Conservation (phyloP, 2,113 vertebrate species). For the Capra hircus region DNA sequence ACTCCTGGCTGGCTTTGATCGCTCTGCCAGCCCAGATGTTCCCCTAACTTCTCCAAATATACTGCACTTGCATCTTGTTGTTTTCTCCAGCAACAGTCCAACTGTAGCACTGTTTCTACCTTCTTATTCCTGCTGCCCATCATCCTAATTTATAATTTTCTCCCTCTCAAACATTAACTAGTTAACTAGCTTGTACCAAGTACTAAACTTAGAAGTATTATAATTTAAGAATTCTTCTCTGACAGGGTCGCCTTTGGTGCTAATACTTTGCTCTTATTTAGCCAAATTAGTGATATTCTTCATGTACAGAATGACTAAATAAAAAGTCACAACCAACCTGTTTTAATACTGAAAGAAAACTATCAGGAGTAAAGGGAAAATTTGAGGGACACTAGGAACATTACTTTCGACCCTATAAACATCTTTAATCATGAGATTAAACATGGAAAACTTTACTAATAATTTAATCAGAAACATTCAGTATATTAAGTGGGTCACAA, state of each 20-base stretch:
- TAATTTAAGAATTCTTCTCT: background rate
- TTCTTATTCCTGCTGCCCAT: background rate
- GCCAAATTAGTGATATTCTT: background rate
- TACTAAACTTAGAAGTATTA: background rate
- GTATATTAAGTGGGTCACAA: background rate
- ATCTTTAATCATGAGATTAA: conserved; percentile 9
- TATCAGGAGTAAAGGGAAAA: background rate
- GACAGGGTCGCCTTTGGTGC: background rate
- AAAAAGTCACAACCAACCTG: background rate
- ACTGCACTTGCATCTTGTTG: background rate
- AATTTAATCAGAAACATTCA: conserved; percentile 20
- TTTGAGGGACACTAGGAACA: background rate
- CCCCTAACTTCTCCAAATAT: background rate
- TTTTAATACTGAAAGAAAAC: background rate
- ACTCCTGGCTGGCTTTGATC: background rate
- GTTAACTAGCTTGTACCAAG: background rate
- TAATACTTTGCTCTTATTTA: background rate
- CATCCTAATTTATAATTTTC: background rate
- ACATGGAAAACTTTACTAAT: background rate
- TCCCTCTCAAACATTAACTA: background rate
- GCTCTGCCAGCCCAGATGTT: background rate
- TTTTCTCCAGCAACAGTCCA: background rate
- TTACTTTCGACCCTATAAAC: background rate
- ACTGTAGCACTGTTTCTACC: background rate
- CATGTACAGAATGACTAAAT: background rate